Conservation (phyloP, 2,797 vertebrate species). For the Sebastolobus alascanus region DNA sequence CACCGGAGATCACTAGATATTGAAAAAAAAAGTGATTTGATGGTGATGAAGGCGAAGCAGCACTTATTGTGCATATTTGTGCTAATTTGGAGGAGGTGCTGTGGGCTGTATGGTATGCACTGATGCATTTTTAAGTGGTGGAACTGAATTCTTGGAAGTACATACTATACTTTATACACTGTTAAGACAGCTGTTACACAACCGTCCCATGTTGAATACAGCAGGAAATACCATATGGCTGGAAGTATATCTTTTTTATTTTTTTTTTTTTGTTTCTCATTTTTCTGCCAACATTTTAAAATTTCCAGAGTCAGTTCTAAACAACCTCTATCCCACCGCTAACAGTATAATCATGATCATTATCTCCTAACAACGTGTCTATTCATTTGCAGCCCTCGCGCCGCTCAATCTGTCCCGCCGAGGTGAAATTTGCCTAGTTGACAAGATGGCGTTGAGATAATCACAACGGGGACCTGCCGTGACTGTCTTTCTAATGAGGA, state of each 20-base stretch:
- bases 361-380: conserved; percentile 72
- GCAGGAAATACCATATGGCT: conserved; percentile 11
- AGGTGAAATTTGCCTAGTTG: conserved; percentile 73
- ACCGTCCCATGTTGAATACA: conserved; percentile 2
- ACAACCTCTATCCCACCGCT: conserved; percentile 59
- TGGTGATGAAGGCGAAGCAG: neutral
- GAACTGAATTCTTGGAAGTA: conserved; percentile 22
- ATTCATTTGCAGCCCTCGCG: conserved; percentile 60
- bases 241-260: neutral
- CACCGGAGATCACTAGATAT: neutral
- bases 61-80: conserved; percentile 9
- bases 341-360: conserved; percentile 68
- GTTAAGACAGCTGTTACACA: conserved; percentile 35
- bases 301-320: conserved; percentile 55
- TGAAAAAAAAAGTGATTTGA: neutral
- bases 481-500: conserved; percentile 75
- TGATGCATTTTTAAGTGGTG: conserved; percentile 47
- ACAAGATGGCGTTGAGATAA: conserved; percentile 79
- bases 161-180: conserved; percentile 5
- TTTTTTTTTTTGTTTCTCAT: neutral
- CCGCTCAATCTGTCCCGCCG: conserved; percentile 63
- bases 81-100: conserved; percentile 8
- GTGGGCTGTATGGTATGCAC: neutral
- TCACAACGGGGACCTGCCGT: conserved; percentile 63
- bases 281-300: conserved; percentile 27